phyloP scores from a whole-genome alignment of 2,888 invertebrate genomes.

The Trichogramma dendrolimi region DNA sequence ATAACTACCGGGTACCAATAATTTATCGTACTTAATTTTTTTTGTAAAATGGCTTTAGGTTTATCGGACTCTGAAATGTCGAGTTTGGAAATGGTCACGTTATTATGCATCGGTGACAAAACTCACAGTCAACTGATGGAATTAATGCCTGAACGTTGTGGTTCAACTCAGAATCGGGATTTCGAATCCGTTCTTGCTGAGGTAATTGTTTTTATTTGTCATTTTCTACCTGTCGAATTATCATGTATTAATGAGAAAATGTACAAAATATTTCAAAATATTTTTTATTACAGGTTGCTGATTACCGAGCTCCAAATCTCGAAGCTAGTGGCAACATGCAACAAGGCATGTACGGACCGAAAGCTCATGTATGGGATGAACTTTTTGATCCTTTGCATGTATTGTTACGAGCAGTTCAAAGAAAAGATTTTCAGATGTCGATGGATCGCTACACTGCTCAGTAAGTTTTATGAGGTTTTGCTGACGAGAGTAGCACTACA shows the following conservation, averaged over 20 bases:
- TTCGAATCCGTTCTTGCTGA: constrained; percentile 82
- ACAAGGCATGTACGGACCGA: constrained; percentile 85
- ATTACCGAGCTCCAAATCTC: constrained; percentile 83
- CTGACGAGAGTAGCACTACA: constrained; percentile 25
- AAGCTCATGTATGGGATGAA: constrained; percentile 82
- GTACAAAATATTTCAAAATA: constrained; percentile 7
- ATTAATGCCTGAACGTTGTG: constrained; percentile 91
- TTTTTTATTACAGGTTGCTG: constrained; percentile 61
- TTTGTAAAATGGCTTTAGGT: constrained; percentile 48
- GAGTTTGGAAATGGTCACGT: constrained; percentile 85
- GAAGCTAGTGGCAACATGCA: constrained; percentile 71
- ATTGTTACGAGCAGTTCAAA: constrained; percentile 81
- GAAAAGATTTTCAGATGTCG: constrained; percentile 88
- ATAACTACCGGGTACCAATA: not conserved
- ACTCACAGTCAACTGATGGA: constrained; percentile 94
- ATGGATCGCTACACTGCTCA: constrained; percentile 89
- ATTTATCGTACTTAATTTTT: constrained; percentile 3
- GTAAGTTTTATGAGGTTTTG: constrained; percentile 57
- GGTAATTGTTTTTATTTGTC: constrained; percentile 45
- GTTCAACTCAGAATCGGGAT: constrained; percentile 83
- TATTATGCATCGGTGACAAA: constrained; percentile 89
- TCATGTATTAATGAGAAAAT: not conserved
- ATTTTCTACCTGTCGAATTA: not conserved
- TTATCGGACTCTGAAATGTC: constrained; percentile 64
- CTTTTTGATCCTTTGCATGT: constrained; percentile 94